A percentile compares a stretch with the other conserved stretches of the same genome.
Conservation (phyloP, 2,888 invertebrate genomes). For the Hypena proboscidalis region DNA sequence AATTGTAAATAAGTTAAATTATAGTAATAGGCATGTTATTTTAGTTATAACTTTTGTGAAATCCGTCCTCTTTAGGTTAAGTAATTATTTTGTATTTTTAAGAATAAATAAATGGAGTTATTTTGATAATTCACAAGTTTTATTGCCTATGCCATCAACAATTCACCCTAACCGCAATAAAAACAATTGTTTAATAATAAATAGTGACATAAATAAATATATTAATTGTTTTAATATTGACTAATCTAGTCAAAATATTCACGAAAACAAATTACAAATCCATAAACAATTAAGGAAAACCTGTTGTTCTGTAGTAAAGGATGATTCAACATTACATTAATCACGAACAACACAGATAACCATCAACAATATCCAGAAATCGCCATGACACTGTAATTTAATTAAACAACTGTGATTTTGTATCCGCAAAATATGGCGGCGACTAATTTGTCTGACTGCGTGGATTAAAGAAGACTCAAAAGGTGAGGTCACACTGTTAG, state of each 20-base stretch:
- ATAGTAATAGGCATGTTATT: constrained; percentile 26
- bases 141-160: too few relatives aligned
- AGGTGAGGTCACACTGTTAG: constrained; percentile 14
- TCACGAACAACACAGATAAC: constrained; percentile 19
- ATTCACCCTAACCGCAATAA: too few relatives aligned
- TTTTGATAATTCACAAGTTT: constrained; percentile 21
- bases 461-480: constrained; percentile 10
- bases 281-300: constrained; percentile 4
- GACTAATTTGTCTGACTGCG: constrained; percentile 47
- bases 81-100: constrained; percentile 28
- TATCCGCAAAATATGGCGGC: constrained; percentile 45
- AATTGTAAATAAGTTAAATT: constrained; percentile 34
- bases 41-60: constrained; percentile 24
- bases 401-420: constrained; percentile 39
- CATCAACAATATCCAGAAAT: constrained; percentile 32
- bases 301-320: constrained; percentile 13
- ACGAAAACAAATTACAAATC: neutral
- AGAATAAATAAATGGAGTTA: constrained; percentile 40
- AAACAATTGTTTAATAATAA: too few relatives aligned
- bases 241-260: neutral
- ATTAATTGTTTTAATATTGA: too few relatives aligned
- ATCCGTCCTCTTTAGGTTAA: constrained; percentile 35
- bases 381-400: constrained; percentile 40
- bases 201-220: too few relatives aligned
- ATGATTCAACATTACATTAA: constrained; percentile 30